Conservation (phyloP, 2,797 vertebrate genomes). For the Gorsachius magnificus region DNA sequence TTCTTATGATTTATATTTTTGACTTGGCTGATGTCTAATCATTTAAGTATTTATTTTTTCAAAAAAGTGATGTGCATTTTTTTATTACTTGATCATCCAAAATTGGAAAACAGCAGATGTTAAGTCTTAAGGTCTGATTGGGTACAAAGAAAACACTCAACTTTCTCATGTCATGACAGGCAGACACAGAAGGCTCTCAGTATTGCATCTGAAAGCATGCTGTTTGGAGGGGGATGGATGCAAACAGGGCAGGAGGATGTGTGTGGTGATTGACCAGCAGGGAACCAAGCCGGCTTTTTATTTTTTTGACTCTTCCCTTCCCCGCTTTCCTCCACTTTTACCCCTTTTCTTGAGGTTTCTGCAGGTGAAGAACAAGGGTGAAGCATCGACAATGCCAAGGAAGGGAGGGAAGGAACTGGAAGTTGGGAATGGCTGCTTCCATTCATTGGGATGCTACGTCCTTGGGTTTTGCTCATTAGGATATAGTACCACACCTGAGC, state of each 20-base stretch:
- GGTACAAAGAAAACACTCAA: neutral
- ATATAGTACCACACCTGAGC: neutral
- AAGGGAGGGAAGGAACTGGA: neutral
- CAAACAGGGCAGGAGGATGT: neutral
- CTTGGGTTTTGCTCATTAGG: neutral
- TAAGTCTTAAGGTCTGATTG: neutral
- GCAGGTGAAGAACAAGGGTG: neutral
- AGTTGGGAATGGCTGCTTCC: neutral
- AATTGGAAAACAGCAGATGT: neutral
- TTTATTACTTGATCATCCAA: neutral
- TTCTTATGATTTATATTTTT: neutral
- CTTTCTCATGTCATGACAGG: neutral
- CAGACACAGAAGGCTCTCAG: neutral
- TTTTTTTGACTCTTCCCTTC: neutral
- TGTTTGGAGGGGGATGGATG: neutral
- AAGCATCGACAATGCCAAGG: neutral
- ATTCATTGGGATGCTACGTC: fast-evolving
- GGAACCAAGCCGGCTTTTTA: fast-evolving
- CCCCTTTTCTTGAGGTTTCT: neutral
- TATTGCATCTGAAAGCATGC: neutral
- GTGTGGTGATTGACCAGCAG: neutral
- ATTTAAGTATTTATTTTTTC: neutral
- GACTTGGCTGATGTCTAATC: neutral
- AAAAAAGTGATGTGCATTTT: neutral
- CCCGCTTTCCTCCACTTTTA: neutral